Percentiles rank a stretch among this genome's conserved stretches.
Evolutionary conservation across 2,113 vertebrate species (phyloP).

Genomic region (Pholis gunnellus): DNA sequence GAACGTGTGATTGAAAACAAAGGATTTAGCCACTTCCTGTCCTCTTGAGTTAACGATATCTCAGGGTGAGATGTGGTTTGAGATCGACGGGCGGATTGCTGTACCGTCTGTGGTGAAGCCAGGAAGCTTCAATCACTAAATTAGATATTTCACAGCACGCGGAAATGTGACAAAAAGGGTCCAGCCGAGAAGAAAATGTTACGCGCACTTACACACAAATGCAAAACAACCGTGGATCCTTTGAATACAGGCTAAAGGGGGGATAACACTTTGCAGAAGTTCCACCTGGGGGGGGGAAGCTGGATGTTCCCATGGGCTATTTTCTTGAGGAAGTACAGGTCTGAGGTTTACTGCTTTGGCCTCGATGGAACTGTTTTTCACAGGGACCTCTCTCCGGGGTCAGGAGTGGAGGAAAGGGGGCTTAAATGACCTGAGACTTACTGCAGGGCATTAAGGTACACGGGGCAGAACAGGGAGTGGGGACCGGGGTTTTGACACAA

Average conservation of each 20-base stretch:
- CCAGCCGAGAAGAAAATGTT: slow-evolving; percentile 47
- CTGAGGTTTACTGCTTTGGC: slow-evolving; percentile 61
- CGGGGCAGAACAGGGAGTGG: slow-evolving; percentile 30
- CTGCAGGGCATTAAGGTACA: slow-evolving; percentile 50
- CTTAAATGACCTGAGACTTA: slow-evolving; percentile 65
- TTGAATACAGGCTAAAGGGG: slow-evolving; percentile 14
- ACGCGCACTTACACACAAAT: slow-evolving; percentile 62
- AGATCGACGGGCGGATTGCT: background rate
- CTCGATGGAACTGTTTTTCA: slow-evolving; percentile 68
- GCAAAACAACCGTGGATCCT: slow-evolving; percentile 55
- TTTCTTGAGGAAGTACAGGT: slow-evolving; percentile 38
- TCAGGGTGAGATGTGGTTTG: background rate
- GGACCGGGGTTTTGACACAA: slow-evolving; percentile 50
- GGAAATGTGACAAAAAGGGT: slow-evolving; percentile 12
- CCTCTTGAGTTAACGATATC: background rate
- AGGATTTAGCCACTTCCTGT: slow-evolving; percentile 4
- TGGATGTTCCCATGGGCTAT: slow-evolving; percentile 43
- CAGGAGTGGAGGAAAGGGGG: slow-evolving; percentile 56
- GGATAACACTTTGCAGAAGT: slow-evolving; percentile 24
- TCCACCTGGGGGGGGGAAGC: slow-evolving; percentile 37
- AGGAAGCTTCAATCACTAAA: background rate
- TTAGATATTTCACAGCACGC: background rate
- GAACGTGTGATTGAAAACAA: background rate
- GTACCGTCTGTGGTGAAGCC: background rate
- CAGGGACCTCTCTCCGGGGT: slow-evolving; percentile 54